Conservation (phyloP, 2,888 invertebrate genomes). For the Perizoma affinitatum region DNA sequence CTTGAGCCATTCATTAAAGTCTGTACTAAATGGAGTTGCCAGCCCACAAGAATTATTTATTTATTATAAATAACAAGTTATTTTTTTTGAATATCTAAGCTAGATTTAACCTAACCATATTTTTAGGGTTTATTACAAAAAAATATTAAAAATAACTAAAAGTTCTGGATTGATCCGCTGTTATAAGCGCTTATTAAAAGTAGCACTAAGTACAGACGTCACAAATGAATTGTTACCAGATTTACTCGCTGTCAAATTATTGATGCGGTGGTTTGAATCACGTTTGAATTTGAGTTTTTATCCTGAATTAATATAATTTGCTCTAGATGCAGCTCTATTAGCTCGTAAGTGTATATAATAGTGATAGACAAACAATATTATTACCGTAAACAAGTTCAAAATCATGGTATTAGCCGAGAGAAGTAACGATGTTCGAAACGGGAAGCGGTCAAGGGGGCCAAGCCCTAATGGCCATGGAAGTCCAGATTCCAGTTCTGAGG, state of each 20-base stretch:
- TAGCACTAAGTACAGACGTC: constrained; percentile 66
- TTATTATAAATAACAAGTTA: neutral
- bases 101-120: too few relatives aligned
- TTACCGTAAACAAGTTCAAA: constrained; percentile 55
- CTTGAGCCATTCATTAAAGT: constrained; percentile 46
- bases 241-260: constrained; percentile 78
- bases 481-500: constrained; percentile 93
- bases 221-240: constrained; percentile 57
- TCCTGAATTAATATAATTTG: constrained; percentile 61
- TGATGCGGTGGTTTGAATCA: constrained; percentile 85
- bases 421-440: constrained; percentile 93
- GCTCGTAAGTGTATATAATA: constrained; percentile 41
- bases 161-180: neutral
- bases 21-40: constrained; percentile 61
- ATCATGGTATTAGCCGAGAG: constrained; percentile 95
- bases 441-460: constrained; percentile 94
- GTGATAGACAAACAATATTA: constrained; percentile 48
- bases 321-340: constrained; percentile 32
- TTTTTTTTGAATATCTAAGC: neutral
- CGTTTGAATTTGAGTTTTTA: constrained; percentile 80
- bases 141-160: neutral
- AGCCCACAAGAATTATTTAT: constrained; percentile 24
- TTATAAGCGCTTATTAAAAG: neutral
- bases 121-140: too few relatives aligned
- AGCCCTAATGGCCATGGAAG: constrained; percentile 94